phyloP scores from a whole-genome alignment of 2,113 vertebrate species.

The Eolophus roseicapilla region DNA sequence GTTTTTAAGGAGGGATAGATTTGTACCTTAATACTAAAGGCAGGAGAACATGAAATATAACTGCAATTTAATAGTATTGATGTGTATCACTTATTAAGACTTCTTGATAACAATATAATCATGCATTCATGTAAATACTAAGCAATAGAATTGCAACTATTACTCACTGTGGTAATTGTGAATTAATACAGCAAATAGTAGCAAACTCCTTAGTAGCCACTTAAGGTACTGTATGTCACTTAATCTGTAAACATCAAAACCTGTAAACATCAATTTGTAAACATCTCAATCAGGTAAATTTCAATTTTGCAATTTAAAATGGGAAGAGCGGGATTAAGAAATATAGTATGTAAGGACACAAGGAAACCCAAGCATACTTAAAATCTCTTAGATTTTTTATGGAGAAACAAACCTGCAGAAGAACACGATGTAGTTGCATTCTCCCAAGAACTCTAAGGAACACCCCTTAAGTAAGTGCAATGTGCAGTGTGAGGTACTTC shows the following conservation, averaged over 20 bases:
- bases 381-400: not conserved
- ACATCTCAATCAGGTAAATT: fast-evolving
- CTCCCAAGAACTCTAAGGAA: not conserved
- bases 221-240: not conserved
- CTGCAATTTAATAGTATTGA: not conserved
- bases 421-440: fast-evolving
- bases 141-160: not conserved
- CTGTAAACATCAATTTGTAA: not conserved
- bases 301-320: not conserved
- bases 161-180: not conserved
- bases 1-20: not conserved
- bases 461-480: not conserved
- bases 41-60: not conserved
- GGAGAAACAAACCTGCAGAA: not conserved
- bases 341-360: not conserved
- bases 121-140: not conserved
- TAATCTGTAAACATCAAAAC: not conserved
- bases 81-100: not conserved
- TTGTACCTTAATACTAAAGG: not conserved
- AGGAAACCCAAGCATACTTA: not conserved
- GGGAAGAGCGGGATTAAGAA: not conserved
- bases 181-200: not conserved
- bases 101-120: not conserved
- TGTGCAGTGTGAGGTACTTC: fast-evolving
- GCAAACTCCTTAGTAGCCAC: not conserved